Base-by-base conservation (phyloP, 1,140 invertebrate genomes). In the Meloidogyne exigua region DNA sequence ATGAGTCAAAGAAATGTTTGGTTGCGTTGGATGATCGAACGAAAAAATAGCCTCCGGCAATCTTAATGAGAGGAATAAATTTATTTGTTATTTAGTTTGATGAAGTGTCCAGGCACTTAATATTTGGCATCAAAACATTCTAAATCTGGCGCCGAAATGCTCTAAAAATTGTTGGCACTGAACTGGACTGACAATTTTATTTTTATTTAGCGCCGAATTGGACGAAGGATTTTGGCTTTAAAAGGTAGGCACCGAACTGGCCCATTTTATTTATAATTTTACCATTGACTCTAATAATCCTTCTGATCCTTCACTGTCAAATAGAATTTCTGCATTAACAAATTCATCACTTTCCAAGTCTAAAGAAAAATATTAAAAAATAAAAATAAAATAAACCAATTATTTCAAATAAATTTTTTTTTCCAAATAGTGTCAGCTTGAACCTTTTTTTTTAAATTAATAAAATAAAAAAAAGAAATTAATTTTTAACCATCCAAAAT, bases 341-440 rank as follows among this genome's bases (percentile, higher is more conserved):
- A 81, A 79, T 57, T 79, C 68, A 9, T 32, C 10, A 23, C 44
- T 78, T 18, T 70, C 44, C 18, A 44, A 26, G 28, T 79, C 67
- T 69, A 57, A 28, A 15, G 71, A 21, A 39, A 23, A 12, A 13
- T 21, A 15, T 32, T 18, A 15, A 63, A 79, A 21, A 65, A n/a
- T 32, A 18, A 74, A 72, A 3, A 39, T 21, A 13, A 28, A 44
- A n/a, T 28, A 28, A 32, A 79, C 82, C 82, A 32, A 82, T 49
- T n/a, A 77, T 39, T 76, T 82, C 73, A 44, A 82, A 82, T 15
- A 82, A 64, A 65, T 84, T 84, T 64, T n/a, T 75, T 68, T 39
- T 68, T 62, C 81, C 81, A 82, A 32, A 84, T 81, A 26, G 81
- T 82, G 65, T 82, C 81, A 13, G 81, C 77, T 67, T 84, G 81